Conservation (phyloP, 2,888 invertebrate genomes). For the Mythimna pallens region DNA sequence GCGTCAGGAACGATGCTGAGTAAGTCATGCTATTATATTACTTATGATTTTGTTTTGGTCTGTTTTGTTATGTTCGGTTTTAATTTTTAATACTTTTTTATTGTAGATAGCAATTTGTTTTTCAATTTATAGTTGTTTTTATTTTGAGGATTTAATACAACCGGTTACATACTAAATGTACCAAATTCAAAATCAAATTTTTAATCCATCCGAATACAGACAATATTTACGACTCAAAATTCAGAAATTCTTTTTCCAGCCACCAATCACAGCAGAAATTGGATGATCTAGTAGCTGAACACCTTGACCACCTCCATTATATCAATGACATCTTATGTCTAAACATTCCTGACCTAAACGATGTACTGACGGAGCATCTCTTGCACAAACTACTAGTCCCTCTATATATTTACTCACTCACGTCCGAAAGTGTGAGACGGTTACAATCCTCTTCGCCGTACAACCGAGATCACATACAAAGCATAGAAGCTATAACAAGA, state of each 20-base stretch:
- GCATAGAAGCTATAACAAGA: slow-evolving; percentile 91
- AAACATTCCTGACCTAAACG: slow-evolving; percentile 97
- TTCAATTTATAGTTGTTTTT: slow-evolving; percentile 4
- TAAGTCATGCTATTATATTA: slow-evolving; percentile 88
- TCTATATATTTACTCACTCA: slow-evolving; percentile 97
- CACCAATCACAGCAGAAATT: slow-evolving; percentile 97
- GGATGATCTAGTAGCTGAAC: slow-evolving; percentile 98
- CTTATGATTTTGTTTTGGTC: slow-evolving; percentile 55
- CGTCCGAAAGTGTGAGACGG: slow-evolving; percentile 81
- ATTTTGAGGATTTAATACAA: background rate
- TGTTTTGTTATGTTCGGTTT: slow-evolving; percentile 60
- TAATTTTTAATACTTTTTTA: slow-evolving; percentile 6
- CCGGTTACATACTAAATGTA: slow-evolving; percentile 57
- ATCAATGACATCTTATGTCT: slow-evolving; percentile 98
- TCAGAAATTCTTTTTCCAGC: slow-evolving; percentile 88
- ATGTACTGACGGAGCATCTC: slow-evolving; percentile 98
- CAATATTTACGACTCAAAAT: slow-evolving; percentile 54
- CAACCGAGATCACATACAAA: slow-evolving; percentile 86
- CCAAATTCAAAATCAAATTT: slow-evolving; percentile 56
- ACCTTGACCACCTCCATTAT: slow-evolving; percentile 99
- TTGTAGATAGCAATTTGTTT: background rate
- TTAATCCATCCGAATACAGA: slow-evolving; percentile 40
- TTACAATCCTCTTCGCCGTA: slow-evolving; percentile 80
- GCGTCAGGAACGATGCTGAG: slow-evolving; percentile 98
- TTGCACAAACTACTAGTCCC: slow-evolving; percentile 98